Percentiles rank a stretch among this genome's conserved stretches.
Conservation (phyloP, 2,113 vertebrate genomes). For the Clarias gariepinus region DNA sequence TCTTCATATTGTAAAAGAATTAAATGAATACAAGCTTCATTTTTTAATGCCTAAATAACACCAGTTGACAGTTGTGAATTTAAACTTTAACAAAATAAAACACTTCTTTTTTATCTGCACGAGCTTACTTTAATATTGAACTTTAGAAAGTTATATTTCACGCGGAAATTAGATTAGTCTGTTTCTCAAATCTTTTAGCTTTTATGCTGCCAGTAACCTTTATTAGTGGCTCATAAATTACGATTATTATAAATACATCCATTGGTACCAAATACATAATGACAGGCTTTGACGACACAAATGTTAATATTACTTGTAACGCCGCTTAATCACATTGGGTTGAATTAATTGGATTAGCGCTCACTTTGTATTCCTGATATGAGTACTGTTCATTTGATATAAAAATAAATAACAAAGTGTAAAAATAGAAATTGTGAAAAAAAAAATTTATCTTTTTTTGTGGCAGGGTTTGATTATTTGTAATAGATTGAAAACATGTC, state of each 20-base stretch:
- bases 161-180: slow-evolving; percentile 55
- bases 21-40: not conserved
- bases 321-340: not conserved
- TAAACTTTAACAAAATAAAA: not conserved
- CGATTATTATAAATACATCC: no score
- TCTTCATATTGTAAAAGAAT: not conserved
- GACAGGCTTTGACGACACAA: not conserved
- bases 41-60: not conserved
- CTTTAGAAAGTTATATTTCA: slow-evolving; percentile 35
- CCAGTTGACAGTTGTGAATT: not conserved
- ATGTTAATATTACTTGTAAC: not conserved
- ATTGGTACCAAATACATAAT: no score
- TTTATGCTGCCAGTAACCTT: slow-evolving; percentile 66
- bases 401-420: not conserved
- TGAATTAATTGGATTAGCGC: not conserved
- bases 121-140: slow-evolving; percentile 9
- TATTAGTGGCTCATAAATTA: slow-evolving; percentile 81
- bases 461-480: not conserved
- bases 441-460: not conserved
- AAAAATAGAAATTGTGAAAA: not conserved
- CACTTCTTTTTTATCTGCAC: not conserved
- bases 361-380: not conserved
- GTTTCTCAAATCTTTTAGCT: slow-evolving; percentile 67
- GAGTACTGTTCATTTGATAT: not conserved
- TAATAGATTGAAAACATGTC: not conserved